Base-by-base conservation (phyloP, 2,888 invertebrate species). In the Diarsia rubi region DNA sequence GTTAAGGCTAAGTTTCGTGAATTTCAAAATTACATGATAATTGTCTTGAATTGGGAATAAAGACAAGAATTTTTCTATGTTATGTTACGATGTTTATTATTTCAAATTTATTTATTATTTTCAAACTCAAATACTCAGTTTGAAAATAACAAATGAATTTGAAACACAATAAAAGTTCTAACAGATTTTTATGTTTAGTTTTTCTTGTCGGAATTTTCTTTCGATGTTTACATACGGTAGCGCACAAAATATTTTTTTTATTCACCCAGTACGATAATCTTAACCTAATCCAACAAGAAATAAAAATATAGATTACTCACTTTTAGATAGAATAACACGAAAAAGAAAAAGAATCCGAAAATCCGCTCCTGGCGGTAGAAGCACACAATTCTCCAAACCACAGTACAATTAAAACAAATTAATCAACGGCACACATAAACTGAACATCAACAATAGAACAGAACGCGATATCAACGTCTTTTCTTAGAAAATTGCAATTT, bases 391-490 rank as follows among this genome's bases (percentile, higher is more conserved):
- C 47, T 84, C 87, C 86, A 84, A 85, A 81, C 52, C 89, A 91
- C 91, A 90, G 92, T 90, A 85, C 83, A 87, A 85, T 86, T 82
- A 74, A 88, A 90, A 89, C 89, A 91, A 82, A 91, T 90, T 88
- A 90, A 91, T 91, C 83, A 92, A 90, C 89, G 89, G 88, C 89
- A 92, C 93, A 93, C 92, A 91, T 90, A 79, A 92, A 86, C 81
- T 78, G 63, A 86, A 91, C 90, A 91, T 89, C 80, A 90, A 89
- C 87, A 91, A 91, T 84, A 85, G 78, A 62, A 62, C 73, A 81
- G 84, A 82, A 78, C 82, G 70, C 72, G 79, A 67, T 66, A 81
- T 78, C 71, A 88, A 87, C 76, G 75, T 73, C 52, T 85, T 87
- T 78, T 78, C 79, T 81, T n/a, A 52, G 80, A 76, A 84, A 82